Percentiles rank a stretch among this genome's conserved stretches.
These are phyloP conservation scores for Heterohyrax brucei DNA, from an alignment of 2,797 vertebrate genomes.

Conservation along the genomic window DNA sequence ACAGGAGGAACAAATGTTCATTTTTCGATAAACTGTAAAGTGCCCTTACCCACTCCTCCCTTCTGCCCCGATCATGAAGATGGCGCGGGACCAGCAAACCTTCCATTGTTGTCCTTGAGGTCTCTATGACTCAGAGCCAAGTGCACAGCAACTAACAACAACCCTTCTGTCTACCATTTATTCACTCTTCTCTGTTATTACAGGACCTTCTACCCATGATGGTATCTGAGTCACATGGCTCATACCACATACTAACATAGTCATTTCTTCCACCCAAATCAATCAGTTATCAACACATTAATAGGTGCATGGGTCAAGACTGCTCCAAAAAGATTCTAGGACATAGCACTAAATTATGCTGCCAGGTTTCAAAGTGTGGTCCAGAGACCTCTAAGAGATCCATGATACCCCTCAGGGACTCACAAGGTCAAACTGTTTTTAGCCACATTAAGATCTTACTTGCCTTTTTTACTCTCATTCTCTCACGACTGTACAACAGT, in stretches of 20 bases:
- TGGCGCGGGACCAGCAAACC: neutral
- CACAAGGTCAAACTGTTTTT: neutral
- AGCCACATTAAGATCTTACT: neutral
- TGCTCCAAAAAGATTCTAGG: constrained; percentile 42
- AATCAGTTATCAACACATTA: constrained; percentile 2
- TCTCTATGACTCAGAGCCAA: neutral
- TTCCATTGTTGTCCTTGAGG: neutral
- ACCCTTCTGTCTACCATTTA: neutral
- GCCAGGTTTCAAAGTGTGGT: neutral
- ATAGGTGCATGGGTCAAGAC: neutral
- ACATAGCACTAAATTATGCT: neutral
- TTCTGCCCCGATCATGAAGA: neutral
- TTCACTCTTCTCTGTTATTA: neutral
- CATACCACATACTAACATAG: neutral
- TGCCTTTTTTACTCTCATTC: neutral
- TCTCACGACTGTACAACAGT: neutral
- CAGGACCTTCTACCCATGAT: neutral
- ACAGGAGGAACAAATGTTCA: neutral
- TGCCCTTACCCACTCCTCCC: neutral
- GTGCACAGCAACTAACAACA: neutral
- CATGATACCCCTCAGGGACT: neutral
- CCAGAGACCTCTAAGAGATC: neutral
- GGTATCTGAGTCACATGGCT: neutral
- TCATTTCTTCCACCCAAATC: neutral
- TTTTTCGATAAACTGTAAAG: neutral